These are phyloP conservation scores for Pseudopipra pipra DNA, from an alignment of 2,113 vertebrate species.

Conservation along the genomic window DNA sequence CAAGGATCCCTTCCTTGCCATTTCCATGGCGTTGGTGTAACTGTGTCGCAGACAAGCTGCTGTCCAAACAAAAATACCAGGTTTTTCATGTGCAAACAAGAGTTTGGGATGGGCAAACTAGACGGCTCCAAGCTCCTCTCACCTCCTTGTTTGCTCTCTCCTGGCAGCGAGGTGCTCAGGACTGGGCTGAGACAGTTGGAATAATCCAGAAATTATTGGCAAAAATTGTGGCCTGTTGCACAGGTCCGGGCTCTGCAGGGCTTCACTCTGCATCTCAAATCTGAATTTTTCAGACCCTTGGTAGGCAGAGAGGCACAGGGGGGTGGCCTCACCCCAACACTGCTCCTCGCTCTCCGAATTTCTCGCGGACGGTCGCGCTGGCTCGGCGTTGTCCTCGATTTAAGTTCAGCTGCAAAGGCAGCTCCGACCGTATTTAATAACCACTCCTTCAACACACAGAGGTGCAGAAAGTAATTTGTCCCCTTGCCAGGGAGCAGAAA, in stretches of 20 bases:
- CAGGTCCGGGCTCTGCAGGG: background rate
- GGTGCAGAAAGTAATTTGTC: constrained; percentile 84
- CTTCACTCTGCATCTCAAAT: background rate
- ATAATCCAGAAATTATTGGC: background rate
- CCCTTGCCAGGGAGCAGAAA: constrained; percentile 74
- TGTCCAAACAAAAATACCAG: accelerated
- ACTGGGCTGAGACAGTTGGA: accelerated
- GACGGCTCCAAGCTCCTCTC: background rate
- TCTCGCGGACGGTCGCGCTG: background rate
- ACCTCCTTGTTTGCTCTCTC: background rate
- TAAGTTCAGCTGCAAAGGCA: constrained; percentile 73
- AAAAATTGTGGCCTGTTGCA: accelerated
- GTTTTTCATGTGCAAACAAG: background rate
- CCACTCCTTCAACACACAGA: constrained; percentile 68
- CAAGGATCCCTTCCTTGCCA: background rate
- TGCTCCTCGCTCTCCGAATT: background rate
- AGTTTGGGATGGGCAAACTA: background rate
- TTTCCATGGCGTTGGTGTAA: background rate
- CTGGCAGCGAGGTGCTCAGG: background rate
- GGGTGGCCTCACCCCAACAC: background rate
- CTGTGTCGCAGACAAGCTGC: background rate
- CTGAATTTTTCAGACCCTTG: background rate
- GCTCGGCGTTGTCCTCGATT: constrained; percentile 40
- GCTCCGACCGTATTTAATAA: constrained; percentile 68
- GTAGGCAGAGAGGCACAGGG: background rate